Evolutionary conservation across 2,113 vertebrate genomes (phyloP).

Genomic region (Sylvilagus bachmani): DNA sequence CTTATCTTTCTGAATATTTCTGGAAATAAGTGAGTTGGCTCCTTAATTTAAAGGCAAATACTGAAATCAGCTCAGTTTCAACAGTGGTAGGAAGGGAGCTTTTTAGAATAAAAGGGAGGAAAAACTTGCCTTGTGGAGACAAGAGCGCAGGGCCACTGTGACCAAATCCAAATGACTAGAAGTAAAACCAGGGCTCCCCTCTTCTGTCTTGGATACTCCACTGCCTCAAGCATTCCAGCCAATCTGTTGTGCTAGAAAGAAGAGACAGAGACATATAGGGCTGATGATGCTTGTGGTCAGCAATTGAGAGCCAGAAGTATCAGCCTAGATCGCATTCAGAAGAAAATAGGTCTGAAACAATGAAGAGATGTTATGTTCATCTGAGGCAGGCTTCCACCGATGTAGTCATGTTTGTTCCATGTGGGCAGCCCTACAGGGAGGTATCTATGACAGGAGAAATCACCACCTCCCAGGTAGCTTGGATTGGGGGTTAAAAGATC

Average conservation of each 20-base stretch:
- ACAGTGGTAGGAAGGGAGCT: neutral
- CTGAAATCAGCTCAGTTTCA: neutral
- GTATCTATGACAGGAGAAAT: no score
- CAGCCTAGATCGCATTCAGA: neutral
- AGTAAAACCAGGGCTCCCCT: neutral
- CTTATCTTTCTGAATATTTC: neutral
- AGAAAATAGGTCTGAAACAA: neutral
- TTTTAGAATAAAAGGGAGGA: neutral
- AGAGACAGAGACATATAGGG: neutral
- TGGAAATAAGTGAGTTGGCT: neutral
- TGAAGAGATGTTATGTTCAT: accelerated
- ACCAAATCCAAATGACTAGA: neutral
- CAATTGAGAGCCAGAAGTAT: neutral
- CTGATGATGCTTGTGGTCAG: neutral
- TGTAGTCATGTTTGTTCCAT: accelerated
- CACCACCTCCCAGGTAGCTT: neutral
- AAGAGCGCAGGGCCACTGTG: neutral
- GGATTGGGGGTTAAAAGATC: no score
- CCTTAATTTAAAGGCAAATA: neutral
- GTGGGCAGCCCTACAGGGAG: no score
- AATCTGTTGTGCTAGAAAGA: neutral
- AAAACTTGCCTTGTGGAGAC: neutral
- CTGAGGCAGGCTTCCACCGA: no score
- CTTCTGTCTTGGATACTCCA: neutral
- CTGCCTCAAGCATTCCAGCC: neutral